These are phyloP conservation scores for Athalia cordata DNA, from an alignment of 2,888 invertebrate species.

Conservation along the genomic window DNA sequence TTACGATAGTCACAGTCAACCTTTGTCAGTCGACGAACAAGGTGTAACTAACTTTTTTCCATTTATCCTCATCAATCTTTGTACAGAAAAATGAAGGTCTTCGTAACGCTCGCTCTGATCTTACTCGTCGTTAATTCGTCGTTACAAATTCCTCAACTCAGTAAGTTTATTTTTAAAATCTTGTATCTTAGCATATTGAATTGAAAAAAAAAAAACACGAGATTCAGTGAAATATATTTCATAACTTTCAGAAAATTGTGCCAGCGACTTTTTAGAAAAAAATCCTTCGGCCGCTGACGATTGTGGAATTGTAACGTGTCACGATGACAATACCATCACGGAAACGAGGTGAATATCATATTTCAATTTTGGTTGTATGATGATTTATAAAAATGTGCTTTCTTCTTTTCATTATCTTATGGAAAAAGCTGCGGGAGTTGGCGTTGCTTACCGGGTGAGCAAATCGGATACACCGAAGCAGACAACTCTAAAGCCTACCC, in stretches of 20 bases:
- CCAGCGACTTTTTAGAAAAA: not conserved
- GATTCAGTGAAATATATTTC: not conserved
- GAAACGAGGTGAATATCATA: not conserved
- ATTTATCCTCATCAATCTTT: not conserved
- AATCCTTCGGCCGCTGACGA: not conserved
- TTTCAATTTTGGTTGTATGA: not conserved
- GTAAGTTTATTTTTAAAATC: not conserved
- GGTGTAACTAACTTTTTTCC: not conserved
- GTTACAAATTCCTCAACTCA: not conserved
- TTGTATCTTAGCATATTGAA: not conserved
- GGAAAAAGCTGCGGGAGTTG: conserved; percentile 45
- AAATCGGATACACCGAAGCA: conserved; percentile 44
- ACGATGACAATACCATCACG: not conserved
- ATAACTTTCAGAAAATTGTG: not conserved
- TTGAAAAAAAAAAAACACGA: too few species aligned
- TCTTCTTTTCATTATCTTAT: too few species aligned
- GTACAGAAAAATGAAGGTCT: not conserved
- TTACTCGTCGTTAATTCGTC: not conserved
- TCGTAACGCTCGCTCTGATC: not conserved
- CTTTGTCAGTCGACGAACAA: not conserved
- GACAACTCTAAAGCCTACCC: conserved; percentile 50
- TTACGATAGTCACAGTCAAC: not conserved
- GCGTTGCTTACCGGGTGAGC: conserved; percentile 45
- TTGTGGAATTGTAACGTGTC: not conserved
- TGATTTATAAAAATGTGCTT: too few species aligned